phyloP scores from a whole-genome alignment of 1,140 invertebrate species.

The Drosophila tropicalis region DNA sequence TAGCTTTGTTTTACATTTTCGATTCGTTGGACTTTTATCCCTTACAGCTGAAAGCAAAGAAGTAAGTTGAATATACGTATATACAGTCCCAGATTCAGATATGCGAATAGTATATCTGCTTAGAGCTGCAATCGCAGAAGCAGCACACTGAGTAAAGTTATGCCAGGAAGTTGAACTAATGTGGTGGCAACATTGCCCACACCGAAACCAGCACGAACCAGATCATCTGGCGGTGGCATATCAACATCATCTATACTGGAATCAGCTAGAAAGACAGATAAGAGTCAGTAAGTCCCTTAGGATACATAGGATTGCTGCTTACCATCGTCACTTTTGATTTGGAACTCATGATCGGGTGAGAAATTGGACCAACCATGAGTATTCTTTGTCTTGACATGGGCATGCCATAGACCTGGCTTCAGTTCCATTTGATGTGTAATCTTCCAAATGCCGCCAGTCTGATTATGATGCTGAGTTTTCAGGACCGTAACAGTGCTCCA shows the following conservation, averaged over 20 bases:
- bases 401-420: slow-evolving; percentile 72
- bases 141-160: slow-evolving; percentile 21
- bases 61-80: slow-evolving; percentile 49
- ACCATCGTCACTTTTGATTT: slow-evolving; percentile 50
- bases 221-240: slow-evolving; percentile 56
- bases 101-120: slow-evolving; percentile 7
- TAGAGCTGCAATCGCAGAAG: slow-evolving; percentile 51
- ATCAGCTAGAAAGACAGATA: slow-evolving; percentile 15
- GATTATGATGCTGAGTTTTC: slow-evolving; percentile 70
- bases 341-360: slow-evolving; percentile 63
- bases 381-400: slow-evolving; percentile 73
- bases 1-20: slow-evolving; percentile 34
- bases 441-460: slow-evolving; percentile 74
- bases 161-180: slow-evolving; percentile 2
- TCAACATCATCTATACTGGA: slow-evolving; percentile 29
- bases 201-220: slow-evolving; percentile 60
- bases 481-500: slow-evolving; percentile 76
- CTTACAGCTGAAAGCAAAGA: slow-evolving; percentile 38
- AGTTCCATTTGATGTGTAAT: slow-evolving; percentile 78
- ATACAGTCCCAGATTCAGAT: slow-evolving; percentile 36
- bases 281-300: not conserved
- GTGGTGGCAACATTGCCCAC: slow-evolving; percentile 25
- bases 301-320: not conserved
- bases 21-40: slow-evolving; percentile 24
- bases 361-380: slow-evolving; percentile 81